Base-by-base conservation (phyloP, 2,888 invertebrate genomes). In the Hirtodrosophila duncani region DNA sequence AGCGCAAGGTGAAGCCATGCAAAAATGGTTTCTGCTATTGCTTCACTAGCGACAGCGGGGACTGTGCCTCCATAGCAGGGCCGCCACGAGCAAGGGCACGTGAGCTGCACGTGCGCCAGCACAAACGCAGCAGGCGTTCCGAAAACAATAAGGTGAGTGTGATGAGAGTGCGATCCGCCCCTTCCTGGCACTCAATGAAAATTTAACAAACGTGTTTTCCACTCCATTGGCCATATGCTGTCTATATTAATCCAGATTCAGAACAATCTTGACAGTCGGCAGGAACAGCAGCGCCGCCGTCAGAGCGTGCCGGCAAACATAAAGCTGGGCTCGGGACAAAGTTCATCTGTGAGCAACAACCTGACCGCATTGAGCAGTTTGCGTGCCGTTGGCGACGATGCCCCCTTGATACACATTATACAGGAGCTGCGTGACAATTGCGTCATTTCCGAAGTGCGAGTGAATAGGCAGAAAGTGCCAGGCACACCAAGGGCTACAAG, bases 41-140 rank as follows among this genome's bases (percentile, higher is more conserved):
- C 50, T 87, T 86, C 58, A 85, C 86, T 13, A 86, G 86, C 53
- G 86, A 87, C 65, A 87, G 86, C 39, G 87, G 85, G 3, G 86
- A 86, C 27, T 69, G 65, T 11, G 63, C 52, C 2, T 59, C 61
- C 9, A 34, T 44, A 20, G 64, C 59, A n/a, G n/a, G n/a, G n/a
- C n/a, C n/a, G 1, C 50, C 57, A n/a, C n/a, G n/a, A n/a, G n/a
- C n/a, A n/a, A n/a, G n/a, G 55, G 46, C 72, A 59, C 78, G 75
- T 62, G 71, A 58, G 42, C 42, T 50, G 38, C 81, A 67, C 60
- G 63, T 67, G 57, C 79, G 81, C 0, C 66, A 79, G 4, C 51
- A 57, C 1, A 53, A 79, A 21, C 79, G 79, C 27, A 74, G 64
- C 58, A 74, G 71, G 49, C 80, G 72, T 1, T 62, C 66, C 9